Conservation (phyloP, 2,113 vertebrate species). For the Upupa epops region DNA sequence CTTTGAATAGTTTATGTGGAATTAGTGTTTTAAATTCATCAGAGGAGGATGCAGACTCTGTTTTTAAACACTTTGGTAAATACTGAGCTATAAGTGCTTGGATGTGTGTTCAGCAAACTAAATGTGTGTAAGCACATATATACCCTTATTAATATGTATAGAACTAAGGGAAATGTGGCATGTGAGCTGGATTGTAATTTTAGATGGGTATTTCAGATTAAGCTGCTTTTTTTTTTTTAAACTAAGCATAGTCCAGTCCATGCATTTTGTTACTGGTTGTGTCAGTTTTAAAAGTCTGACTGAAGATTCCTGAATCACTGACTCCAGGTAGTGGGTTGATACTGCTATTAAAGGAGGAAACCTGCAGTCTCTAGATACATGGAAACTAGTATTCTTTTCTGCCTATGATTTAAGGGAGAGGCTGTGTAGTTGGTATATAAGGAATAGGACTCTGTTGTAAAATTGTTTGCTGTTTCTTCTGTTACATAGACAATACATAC, state of each 20-base stretch:
- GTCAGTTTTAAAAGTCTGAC: background rate
- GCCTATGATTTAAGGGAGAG: background rate
- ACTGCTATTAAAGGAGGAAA: background rate
- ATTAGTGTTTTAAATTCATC: background rate
- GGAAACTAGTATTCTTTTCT: background rate
- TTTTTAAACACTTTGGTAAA: background rate
- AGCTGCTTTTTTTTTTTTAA: background rate
- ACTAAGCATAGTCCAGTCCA: background rate
- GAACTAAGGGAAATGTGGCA: background rate
- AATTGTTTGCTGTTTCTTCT: conserved; percentile 15
- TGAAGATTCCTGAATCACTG: background rate
- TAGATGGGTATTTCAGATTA: background rate
- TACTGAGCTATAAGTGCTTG: background rate
- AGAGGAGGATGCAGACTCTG: background rate
- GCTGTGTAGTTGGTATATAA: background rate
- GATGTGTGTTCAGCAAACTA: background rate
- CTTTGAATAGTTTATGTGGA: background rate
- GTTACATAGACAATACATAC: background rate
- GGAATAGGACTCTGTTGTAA: background rate
- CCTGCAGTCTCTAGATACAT: background rate
- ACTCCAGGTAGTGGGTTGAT: background rate
- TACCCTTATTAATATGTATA: background rate
- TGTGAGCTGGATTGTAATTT: background rate
- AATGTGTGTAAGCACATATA: background rate
- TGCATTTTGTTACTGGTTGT: background rate